A percentile compares a stretch with the other conserved stretches of the same genome.
Conservation (phyloP, 2,113 vertebrate genomes). For the Megalops atlanticus region DNA sequence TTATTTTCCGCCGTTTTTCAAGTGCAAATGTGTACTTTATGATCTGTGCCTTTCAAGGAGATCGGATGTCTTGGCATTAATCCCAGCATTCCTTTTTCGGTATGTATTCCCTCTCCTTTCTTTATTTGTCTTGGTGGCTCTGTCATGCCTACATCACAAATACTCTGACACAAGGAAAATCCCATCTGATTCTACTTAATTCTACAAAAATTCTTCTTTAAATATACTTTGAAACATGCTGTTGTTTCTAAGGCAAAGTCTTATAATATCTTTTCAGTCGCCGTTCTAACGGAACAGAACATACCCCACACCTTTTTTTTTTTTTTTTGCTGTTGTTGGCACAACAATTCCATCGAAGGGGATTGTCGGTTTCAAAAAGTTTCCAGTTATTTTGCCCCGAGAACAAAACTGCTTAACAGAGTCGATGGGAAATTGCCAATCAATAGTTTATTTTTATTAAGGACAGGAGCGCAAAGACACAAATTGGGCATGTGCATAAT, state of each 20-base stretch:
- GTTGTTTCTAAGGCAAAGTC: constrained; percentile 30
- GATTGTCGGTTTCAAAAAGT: neutral
- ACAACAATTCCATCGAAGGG: neutral
- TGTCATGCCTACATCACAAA: constrained; percentile 38
- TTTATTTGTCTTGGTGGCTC: constrained; percentile 47
- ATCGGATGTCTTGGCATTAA: constrained; percentile 53
- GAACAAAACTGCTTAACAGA: neutral
- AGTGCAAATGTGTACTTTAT: constrained; percentile 64
- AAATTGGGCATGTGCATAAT: neutral
- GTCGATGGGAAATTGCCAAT: constrained; percentile 10
- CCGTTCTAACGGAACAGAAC: constrained; percentile 45
- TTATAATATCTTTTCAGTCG: constrained; percentile 51
- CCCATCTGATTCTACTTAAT: constrained; percentile 14
- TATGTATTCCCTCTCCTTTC: constrained; percentile 52
- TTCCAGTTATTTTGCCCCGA: neutral
- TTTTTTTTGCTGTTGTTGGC: constrained; percentile 37
- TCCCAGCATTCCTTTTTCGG: constrained; percentile 49
- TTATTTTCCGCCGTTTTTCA: constrained; percentile 50
- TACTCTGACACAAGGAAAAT: constrained; percentile 9
- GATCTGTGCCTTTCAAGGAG: constrained; percentile 53
- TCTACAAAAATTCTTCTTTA: constrained; percentile 4
- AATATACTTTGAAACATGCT: constrained; percentile 1
- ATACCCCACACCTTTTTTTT: constrained; percentile 42
- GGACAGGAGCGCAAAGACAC: neutral
- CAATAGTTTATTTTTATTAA: constrained; percentile 1